Base-by-base conservation (phyloP, 2,797 vertebrate genomes). In the Miichthys miiuy region DNA sequence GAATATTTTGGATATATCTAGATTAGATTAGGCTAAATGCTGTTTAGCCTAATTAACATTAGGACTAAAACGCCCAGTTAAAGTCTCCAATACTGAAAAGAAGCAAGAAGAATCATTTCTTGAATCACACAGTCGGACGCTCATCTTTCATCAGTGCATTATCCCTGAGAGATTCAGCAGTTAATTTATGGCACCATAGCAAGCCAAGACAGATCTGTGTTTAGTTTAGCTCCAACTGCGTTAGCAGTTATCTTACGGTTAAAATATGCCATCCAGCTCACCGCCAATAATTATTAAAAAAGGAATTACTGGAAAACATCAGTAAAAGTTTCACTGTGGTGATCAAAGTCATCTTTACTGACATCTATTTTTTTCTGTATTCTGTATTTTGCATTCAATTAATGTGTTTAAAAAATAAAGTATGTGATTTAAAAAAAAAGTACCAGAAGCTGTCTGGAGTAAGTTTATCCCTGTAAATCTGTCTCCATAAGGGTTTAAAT, bases 71-170 rank as follows among this genome's bases (percentile, higher is more conserved):
- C 90, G 84, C 76, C 51, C 84, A 92, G 90, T 90, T 14, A 80
- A 91, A 89, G 76, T 70, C 85, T 79, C 76, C 93, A 95, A 95
- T 95, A 92, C 86, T 60, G 58, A 61, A 48, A 69, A 76, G 55
- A 63, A 69, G 50, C 41, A 13, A 68, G 61, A 56, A 34, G 16
- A 56, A 61, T 44, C 1, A 0, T 56, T 69, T 52, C 17, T 71
- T 68, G n/a, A 76, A 75, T 79, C 27, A 58, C 55, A 68, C 52
- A 56, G 23, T 21, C 20, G 60, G 50, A 14, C 61, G 62, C 20
- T 74, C 27, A 52, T 48, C 46, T 16, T 3, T 21, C 50, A 79
- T 75, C 27, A 42, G 72, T 57, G 56, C 52, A 68, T 77, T 67
- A 76, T 67, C 63, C 57, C 56, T 46, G 1, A 30, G 62, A 77